Conservation (phyloP, 2,113 vertebrate species). For the Bettongia penicillata region DNA sequence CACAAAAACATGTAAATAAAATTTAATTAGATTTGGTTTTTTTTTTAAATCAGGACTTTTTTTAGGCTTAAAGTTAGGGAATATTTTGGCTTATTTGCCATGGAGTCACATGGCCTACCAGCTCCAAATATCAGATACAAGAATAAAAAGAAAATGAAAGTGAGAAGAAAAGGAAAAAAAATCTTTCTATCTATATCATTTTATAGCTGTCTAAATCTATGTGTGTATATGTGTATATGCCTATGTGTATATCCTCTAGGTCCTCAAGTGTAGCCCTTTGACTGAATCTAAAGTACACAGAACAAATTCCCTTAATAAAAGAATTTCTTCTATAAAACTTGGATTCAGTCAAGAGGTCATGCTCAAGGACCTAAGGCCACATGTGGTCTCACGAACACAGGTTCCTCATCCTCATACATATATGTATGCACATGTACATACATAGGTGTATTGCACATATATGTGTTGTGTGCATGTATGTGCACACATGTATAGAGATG, state of each 20-base stretch:
- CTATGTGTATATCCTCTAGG: background rate
- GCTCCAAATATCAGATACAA: background rate
- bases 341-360: too few species aligned
- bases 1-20: background rate
- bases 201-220: background rate
- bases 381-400: too few species aligned
- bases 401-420: too few species aligned
- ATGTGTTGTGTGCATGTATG: too few species aligned
- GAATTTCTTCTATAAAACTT: too few species aligned
- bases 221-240: background rate
- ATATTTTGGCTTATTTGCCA: background rate
- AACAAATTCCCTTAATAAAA: too few species aligned
- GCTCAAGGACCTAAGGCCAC: too few species aligned
- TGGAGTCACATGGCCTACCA: background rate
- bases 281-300: too few species aligned
- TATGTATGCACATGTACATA: too few species aligned
- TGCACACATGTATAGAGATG: too few species aligned
- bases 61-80: background rate
- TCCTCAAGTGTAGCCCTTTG: too few species aligned
- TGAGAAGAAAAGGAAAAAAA: background rate
- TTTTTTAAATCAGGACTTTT: background rate
- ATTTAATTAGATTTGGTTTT: background rate
- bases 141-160: background rate
- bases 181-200: background rate
- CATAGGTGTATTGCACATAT: too few species aligned